These are phyloP conservation scores for Netelia virgata DNA, from an alignment of 2,888 invertebrate species.

Conservation along the genomic window DNA sequence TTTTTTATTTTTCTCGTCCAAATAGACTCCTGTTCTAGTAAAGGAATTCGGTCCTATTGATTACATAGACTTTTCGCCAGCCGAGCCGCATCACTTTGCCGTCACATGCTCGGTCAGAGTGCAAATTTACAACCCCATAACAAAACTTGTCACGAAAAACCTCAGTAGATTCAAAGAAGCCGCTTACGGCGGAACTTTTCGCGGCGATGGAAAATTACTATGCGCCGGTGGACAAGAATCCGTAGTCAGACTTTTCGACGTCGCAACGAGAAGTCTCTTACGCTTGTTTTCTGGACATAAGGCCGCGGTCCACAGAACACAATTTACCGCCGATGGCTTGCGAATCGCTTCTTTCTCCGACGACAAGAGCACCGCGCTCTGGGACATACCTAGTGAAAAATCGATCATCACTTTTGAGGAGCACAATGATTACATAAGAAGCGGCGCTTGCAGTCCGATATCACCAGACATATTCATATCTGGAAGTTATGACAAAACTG, in stretches of 20 bases:
- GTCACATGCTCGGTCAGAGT: constrained; percentile 96
- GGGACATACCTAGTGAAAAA: constrained; percentile 96
- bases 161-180: constrained; percentile 93
- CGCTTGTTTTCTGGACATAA: constrained; percentile 94
- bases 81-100: constrained; percentile 95
- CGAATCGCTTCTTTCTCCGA: constrained; percentile 96
- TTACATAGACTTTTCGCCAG: constrained; percentile 95
- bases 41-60: constrained; percentile 98
- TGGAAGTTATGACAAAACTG: constrained; percentile 95
- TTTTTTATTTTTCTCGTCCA: neutral
- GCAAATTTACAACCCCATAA: constrained; percentile 94
- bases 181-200: constrained; percentile 94
- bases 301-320: constrained; percentile 92
- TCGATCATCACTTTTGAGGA: constrained; percentile 88
- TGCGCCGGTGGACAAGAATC: constrained; percentile 97
- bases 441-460: constrained; percentile 92
- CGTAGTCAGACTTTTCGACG: constrained; percentile 95
- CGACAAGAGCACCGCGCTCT: constrained; percentile 94
- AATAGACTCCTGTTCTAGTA: constrained; percentile 92
- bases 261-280: constrained; percentile 92
- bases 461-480: constrained; percentile 92
- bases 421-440: constrained; percentile 93
- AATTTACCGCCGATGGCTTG: constrained; percentile 92
- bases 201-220: constrained; percentile 92
- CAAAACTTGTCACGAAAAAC: constrained; percentile 93